A percentile compares a stretch with the other conserved stretches of the same genome.
These are phyloP conservation scores for Cygnus buccinator DNA, from an alignment of 2,113 vertebrate species.

Conservation along the genomic window DNA sequence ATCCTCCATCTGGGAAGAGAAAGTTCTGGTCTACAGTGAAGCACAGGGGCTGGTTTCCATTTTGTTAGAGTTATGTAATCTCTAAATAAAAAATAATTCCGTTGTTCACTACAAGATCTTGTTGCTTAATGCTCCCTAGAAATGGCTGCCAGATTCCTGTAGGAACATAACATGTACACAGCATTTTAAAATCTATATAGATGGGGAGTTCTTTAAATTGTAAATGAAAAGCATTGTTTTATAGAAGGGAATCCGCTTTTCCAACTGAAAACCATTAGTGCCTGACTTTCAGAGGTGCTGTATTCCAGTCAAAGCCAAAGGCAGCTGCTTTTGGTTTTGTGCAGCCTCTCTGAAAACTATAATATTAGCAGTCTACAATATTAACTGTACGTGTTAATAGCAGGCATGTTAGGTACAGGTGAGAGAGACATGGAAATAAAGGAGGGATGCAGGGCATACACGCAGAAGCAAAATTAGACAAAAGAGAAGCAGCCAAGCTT, in stretches of 20 bases:
- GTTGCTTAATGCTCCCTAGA: slow-evolving; percentile 49
- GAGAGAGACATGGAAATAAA: neutral
- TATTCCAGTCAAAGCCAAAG: slow-evolving; percentile 2
- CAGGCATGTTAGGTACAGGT: neutral
- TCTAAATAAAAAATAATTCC: slow-evolving; percentile 69
- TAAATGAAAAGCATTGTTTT: slow-evolving; percentile 15
- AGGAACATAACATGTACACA: neutral
- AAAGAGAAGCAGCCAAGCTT: neutral
- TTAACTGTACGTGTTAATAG: neutral
- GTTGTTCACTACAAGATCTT: slow-evolving; percentile 54
- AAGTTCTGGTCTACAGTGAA: slow-evolving; percentile 66
- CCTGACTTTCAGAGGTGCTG: slow-evolving; percentile 27
- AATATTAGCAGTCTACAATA: neutral
- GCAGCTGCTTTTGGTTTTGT: slow-evolving; percentile 16
- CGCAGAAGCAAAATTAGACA: neutral
- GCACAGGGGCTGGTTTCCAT: slow-evolving; percentile 37
- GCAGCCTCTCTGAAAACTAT: neutral
- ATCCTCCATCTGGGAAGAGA: slow-evolving; percentile 64
- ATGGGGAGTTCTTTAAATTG: slow-evolving; percentile 4
- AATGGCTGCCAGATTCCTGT: slow-evolving; percentile 55
- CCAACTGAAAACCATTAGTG: slow-evolving; percentile 4
- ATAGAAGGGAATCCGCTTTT: neutral
- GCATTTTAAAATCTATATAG: neutral
- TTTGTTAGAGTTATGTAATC: slow-evolving; percentile 67
- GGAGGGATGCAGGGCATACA: neutral